Conservation (phyloP, 1,140 invertebrate genomes). For the Hetaerina americana region DNA sequence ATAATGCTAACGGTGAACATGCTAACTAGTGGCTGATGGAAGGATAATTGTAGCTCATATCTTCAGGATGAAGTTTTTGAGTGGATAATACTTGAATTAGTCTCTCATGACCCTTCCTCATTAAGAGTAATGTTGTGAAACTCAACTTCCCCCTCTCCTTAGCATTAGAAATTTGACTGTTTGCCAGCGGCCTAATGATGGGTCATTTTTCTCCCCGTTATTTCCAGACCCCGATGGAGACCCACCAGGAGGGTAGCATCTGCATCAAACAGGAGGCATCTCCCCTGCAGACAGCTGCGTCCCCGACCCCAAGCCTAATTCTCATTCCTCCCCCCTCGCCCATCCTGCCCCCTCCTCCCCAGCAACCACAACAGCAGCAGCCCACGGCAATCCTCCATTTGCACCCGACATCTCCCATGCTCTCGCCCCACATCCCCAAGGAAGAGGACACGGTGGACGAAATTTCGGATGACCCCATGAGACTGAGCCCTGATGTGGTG, state of each 20-base stretch:
- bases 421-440: neutral
- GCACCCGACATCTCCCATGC: constrained; percentile 23
- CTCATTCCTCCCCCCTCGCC: constrained; percentile 24
- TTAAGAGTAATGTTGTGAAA: too few species aligned
- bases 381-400: neutral
- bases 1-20: too few species aligned
- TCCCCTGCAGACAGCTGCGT: neutral
- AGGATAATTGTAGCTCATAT: too few species aligned
- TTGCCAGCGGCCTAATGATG: too few species aligned
- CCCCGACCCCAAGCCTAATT: neutral
- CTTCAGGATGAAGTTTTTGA: too few species aligned
- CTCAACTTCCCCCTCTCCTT: too few species aligned
- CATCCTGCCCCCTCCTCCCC: constrained; percentile 26
- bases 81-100: too few species aligned
- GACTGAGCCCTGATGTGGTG: constrained; percentile 20
- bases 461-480: neutral
- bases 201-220: too few species aligned
- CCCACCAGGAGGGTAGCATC: neutral
- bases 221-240: neutral
- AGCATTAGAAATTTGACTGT: too few species aligned
- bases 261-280: neutral
- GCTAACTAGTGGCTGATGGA: too few species aligned
- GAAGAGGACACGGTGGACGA: neutral
- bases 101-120: too few species aligned
- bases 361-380: constrained; percentile 13